Conservation (phyloP, 1,140 invertebrate species). For the Polypedilum vanderplanki region DNA sequence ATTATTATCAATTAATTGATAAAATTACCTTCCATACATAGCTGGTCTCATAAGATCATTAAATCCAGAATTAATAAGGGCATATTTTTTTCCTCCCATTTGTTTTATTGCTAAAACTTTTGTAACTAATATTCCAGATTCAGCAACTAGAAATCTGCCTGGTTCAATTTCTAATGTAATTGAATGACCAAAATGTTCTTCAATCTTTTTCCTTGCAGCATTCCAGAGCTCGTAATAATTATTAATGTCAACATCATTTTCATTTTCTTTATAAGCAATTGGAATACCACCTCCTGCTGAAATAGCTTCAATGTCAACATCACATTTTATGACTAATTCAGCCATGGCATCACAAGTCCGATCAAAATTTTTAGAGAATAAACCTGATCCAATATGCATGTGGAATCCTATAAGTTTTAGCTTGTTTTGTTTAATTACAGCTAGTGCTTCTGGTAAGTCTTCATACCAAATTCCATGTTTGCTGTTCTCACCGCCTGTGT, state of each 20-base stretch:
- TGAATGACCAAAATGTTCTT: constrained; percentile 25
- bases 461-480: constrained; percentile 11
- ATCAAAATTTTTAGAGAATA: constrained; percentile 14
- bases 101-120: constrained; percentile 1
- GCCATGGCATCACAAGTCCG: neutral
- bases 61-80: neutral
- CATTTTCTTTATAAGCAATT: constrained; percentile 2
- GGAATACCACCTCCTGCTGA: constrained; percentile 23
- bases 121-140: neutral
- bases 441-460: neutral
- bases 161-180: neutral
- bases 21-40: neutral
- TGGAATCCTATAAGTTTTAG: neutral
- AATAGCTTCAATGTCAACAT: constrained; percentile 20
- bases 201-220: constrained; percentile 13
- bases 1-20: no score
- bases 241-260: neutral
- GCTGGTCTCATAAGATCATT: constrained; percentile 13
- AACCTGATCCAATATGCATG: constrained; percentile 20
- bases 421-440: neutral
- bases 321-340: neutral
- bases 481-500: neutral
- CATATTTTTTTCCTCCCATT: constrained; percentile 9
- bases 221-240: neutral
- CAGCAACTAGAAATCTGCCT: neutral